Base-by-base conservation (phyloP, 2,888 invertebrate species). In the Thecocarcelia acutangulata region DNA sequence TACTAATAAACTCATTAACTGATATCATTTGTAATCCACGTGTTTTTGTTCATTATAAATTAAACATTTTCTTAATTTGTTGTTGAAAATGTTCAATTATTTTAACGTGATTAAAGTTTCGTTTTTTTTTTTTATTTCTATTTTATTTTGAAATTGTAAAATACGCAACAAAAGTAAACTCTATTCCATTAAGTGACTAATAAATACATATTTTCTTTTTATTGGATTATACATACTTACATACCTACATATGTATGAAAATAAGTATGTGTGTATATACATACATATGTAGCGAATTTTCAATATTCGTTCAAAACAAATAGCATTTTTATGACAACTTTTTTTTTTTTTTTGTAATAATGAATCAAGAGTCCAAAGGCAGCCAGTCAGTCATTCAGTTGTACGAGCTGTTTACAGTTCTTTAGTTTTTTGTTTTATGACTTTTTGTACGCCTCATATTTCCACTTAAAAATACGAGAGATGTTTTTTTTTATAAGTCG, bases 391-490 rank as follows among this genome's bases (percentile, higher is more conserved):
- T 40, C 59, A 44, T 3, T 42, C 28, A 15, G 50, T 44, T 52
- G 66, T 58, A 66, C 48, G 48, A 64, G 40, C 19, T n/a, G 8
- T 33, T 33, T 8, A 9, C 28, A 9, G 33, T 5, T 33, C 9
- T 52, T 59, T 46, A n/a, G 17, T 12, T 56, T 15, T 54, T 28
- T 11, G 28, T 24, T 68, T 68, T 56, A 74, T 64, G 54, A 40
- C 17, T 72, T 64, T 19, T 52, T 48, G 52, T 77, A 54, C 17
- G 58, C 63, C 59, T 73, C 78, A 70, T 58, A 64, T 79, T 82
- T 79, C 72, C 42, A 37, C 13, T 42, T 75, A 63, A 37, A 59
- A 56, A 52, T 37, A 44, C 1, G 19, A 52, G 13, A 6, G 15
- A 11, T 28, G 37, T 19, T 9, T 66, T 44, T 75, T 52, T 52